Evolutionary conservation across 2,797 vertebrate genomes (phyloP), one percentile per base, ranked within the genome.

Genomic region (Liparis tanakae): DNA sequence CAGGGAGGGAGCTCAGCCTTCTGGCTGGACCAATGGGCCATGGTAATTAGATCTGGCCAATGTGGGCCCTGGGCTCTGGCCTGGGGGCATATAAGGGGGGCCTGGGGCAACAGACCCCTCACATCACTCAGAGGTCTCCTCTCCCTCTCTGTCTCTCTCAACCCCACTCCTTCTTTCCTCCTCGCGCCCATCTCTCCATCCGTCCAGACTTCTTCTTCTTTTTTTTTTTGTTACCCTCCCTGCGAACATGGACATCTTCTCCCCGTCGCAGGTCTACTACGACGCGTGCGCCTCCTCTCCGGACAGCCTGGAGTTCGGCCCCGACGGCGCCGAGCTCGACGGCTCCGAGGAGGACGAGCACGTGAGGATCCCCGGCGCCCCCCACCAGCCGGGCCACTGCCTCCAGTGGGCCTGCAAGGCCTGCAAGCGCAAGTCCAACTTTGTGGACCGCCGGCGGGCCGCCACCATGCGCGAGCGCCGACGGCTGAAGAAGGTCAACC

Each of bases 381-480:
- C 90, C 3, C 96, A 98, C 82, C 97, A 97, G 90, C 95, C 96
- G 0, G 98, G 98, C 8, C 97, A 95, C 90, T 99, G 98, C 88
- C 96, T 99, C 55, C 94, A 97, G 89, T 99, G 98, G 98, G 98
- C 98, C 88, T 99, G 98, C 93, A 99, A 98, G 91, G 98, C 98
- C 7, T 99, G 98, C 91, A 99, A 99, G 86, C 96, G 97, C 76
- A 97, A 97, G 87, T 94, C 97, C 71, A 97, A 96, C 88, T 97
- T 95, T 3, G 96, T 95, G 89, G 98, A 99, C 90, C 94, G 98
- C 54, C 85, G 98, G 43, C 95, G 96, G 87, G 98, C 98, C 0
- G 98, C 98, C 91, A 99, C 98, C 59, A 98, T 99, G 97, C 95
- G 98, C 0, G 98, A 99, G 88, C 95, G 98, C 43, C 95, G 98